A percentile compares a stretch with the other conserved stretches of the same genome.
Evolutionary conservation across 2,888 invertebrate species (phyloP).

Genomic region (Celastrina argiolus): DNA sequence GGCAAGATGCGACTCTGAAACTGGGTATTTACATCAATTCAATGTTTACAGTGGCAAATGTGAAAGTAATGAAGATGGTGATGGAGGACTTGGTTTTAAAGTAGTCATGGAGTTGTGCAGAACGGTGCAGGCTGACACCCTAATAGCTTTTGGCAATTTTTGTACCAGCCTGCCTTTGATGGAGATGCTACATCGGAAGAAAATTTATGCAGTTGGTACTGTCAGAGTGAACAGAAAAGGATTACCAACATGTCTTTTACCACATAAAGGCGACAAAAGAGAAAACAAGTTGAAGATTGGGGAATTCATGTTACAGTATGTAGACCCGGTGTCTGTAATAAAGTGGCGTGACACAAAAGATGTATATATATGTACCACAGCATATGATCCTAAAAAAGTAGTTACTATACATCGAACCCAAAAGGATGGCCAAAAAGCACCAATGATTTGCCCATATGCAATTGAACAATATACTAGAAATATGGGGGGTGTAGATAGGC

Average conservation of each 20-base stretch:
- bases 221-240: conserved; percentile 37
- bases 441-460: background rate
- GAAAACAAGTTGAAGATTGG: conserved; percentile 23
- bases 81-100: conserved; percentile 33
- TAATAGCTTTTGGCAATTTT: conserved; percentile 43
- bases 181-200: conserved; percentile 35
- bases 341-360: conserved; percentile 1
- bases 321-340: background rate
- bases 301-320: background rate
- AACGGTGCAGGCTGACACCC: conserved; percentile 34
- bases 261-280: conserved; percentile 35
- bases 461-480: conserved; percentile 39
- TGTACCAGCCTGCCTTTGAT: conserved; percentile 37
- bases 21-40: conserved; percentile 31
- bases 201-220: conserved; percentile 40
- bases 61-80: conserved; percentile 32
- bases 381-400: background rate
- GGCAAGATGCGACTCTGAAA: conserved; percentile 13
- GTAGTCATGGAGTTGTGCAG: conserved; percentile 28
- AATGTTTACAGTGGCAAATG: conserved; percentile 38
- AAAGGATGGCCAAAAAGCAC: conserved; percentile 5
- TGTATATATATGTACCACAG: conserved; percentile 6
- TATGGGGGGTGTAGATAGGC: conserved; percentile 44
- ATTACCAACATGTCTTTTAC: conserved; percentile 42
- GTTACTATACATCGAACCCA: background rate